These are phyloP conservation scores for Idris sp. DNA, from an alignment of 1,140 invertebrate species.

Conservation along the genomic window DNA sequence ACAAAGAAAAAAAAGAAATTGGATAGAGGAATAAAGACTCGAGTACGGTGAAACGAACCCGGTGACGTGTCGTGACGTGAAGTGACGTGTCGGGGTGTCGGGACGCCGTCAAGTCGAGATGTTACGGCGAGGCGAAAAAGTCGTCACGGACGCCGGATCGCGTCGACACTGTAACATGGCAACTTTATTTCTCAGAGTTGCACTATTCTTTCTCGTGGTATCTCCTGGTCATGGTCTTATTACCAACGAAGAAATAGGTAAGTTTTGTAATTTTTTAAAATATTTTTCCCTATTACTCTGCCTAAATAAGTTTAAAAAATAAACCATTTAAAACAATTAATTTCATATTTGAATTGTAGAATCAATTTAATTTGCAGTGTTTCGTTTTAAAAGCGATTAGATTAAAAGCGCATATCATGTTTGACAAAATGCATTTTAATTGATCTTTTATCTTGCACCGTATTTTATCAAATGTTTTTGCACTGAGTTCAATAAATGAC, in stretches of 20 bases:
- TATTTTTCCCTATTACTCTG: no score
- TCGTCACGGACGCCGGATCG: slow-evolving; percentile 17
- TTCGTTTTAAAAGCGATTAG: background rate
- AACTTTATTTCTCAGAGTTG: slow-evolving; percentile 37
- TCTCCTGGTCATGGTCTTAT: slow-evolving; percentile 50
- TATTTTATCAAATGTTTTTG: slow-evolving; percentile 16
- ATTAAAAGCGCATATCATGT: background rate
- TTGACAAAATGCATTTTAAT: slow-evolving; percentile 12
- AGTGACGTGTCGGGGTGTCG: slow-evolving; percentile 67
- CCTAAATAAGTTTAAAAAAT: no score
- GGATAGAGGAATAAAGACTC: slow-evolving; percentile 28
- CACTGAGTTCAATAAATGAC: slow-evolving; percentile 14
- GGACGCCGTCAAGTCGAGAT: slow-evolving; percentile 66
- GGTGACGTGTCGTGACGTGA: slow-evolving; percentile 63
- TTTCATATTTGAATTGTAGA: no score
- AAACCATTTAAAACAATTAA: no score
- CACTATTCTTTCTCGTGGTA: slow-evolving; percentile 11
- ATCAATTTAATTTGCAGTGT: no score
- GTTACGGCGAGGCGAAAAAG: slow-evolving; percentile 36
- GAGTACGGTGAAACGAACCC: slow-evolving; percentile 34
- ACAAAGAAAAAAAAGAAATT: slow-evolving; percentile 17
- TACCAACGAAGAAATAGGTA: slow-evolving; percentile 73
- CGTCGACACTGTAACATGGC: slow-evolving; percentile 31
- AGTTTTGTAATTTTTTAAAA: slow-evolving; percentile 46
- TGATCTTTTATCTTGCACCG: slow-evolving; percentile 12